Conservation (phyloP, 1,140 invertebrate genomes). For the Orussus abietinus region DNA sequence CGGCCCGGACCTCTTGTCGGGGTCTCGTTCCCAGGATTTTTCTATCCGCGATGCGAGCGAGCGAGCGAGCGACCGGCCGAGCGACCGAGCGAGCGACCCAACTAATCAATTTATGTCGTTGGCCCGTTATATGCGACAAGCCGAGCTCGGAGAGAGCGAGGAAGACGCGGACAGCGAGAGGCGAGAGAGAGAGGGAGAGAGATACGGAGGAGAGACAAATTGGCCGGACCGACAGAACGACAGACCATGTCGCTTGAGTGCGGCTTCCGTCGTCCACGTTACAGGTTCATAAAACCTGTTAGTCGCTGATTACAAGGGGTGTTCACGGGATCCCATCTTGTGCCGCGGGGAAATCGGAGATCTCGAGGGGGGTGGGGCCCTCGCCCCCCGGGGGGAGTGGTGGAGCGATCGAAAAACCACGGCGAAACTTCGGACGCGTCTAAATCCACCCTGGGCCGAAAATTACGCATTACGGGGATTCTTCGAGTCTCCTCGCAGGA, state of each 20-base stretch:
- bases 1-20: constrained; percentile 33
- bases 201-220: constrained; percentile 28
- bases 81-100: constrained; percentile 35
- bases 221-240: constrained; percentile 27
- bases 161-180: constrained; percentile 6
- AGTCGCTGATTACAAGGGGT: constrained; percentile 40
- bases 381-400: no score
- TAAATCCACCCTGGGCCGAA: no score
- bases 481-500: constrained; percentile 18
- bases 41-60: constrained; percentile 39
- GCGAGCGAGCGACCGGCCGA: constrained; percentile 15
- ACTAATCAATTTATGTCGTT: constrained; percentile 54
- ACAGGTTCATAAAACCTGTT: constrained; percentile 52
- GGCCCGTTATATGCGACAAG: constrained; percentile 32
- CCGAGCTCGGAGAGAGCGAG: constrained; percentile 4
- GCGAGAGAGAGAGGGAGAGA: constrained; percentile 17
- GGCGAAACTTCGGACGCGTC: no score
- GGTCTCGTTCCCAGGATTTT: constrained; percentile 54
- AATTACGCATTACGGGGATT: no score
- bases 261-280: constrained; percentile 49
- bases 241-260: constrained; percentile 38
- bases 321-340: constrained; percentile 13
- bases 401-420: no score
- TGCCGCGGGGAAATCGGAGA: no score
- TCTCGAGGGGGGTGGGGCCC: neutral